phyloP scores from a whole-genome alignment of 2,797 vertebrate genomes.

The Epinephelus awoara region DNA sequence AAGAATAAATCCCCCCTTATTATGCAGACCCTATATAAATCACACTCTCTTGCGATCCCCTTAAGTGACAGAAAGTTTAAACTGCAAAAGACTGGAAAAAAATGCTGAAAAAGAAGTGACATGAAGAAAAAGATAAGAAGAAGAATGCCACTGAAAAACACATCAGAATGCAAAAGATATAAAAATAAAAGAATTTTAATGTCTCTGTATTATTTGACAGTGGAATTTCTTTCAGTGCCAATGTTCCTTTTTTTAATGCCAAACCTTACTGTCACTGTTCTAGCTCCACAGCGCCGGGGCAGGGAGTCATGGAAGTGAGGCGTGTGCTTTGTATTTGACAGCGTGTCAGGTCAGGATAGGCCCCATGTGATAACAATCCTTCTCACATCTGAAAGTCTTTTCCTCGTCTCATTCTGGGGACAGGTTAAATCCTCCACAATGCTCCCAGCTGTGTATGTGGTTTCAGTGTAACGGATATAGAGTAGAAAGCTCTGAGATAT shows the following conservation, averaged over 20 bases:
- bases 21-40: too few species aligned
- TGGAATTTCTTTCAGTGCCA: background rate
- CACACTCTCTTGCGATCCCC: too few species aligned
- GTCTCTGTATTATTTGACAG: background rate
- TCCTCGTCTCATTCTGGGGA: constrained; percentile 45
- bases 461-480: constrained; percentile 5
- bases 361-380: constrained; percentile 62
- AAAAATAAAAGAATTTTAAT: background rate
- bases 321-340: constrained; percentile 50
- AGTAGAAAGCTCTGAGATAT: constrained; percentile 12
- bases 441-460: constrained; percentile 44
- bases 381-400: constrained; percentile 76
- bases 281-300: background rate
- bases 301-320: constrained; percentile 31
- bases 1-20: too few species aligned
- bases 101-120: background rate
- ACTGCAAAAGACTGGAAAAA: background rate
- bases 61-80: background rate
- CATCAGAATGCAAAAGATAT: background rate
- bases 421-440: constrained; percentile 49
- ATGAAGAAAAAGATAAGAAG: background rate
- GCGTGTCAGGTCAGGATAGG: constrained; percentile 57
- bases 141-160: background rate
- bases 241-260: background rate
- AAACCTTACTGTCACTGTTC: background rate